Base-by-base conservation (phyloP, 2,888 invertebrate species). In the Sympetrum striolatum region DNA sequence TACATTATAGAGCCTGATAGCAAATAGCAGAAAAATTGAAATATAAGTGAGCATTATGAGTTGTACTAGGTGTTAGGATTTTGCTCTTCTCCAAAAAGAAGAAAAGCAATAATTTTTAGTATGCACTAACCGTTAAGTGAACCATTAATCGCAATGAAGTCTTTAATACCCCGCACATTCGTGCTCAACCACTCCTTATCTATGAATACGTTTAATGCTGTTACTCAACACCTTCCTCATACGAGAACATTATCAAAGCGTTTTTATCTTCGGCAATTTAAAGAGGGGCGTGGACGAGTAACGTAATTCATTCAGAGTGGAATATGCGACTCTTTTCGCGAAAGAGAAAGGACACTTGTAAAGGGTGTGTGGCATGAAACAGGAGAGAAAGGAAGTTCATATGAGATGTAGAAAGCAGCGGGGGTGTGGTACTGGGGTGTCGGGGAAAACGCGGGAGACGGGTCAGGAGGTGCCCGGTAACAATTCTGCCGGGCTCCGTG, bases 401-500 rank as follows among this genome's bases (percentile, higher is more conserved):
- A 31, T 73, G 31, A 25, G 73, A 73, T 25, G 73, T 31, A 31
- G 73, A 73, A 31, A 31, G 31, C 10, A 60, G 18, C 60, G 60
- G 64, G 64, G n/a, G 64, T 64, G 64, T n/a, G 64, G 25, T 64
- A n/a, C 64, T 22, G 64, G 64, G 73, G 73, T 31, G 25, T 25
- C 25, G 73, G 4, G 73, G 10, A 60, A 60, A 18, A 60, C 53
- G 82, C 82, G 58, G 15, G 58, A 58, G 58, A 82, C 53, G 86
- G 86, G 60, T 64, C 86, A 64, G 37, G 64, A 86, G 86, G 35
- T 82, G 82, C 53, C 82, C 58, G 82, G 82, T 37, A 86, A 86
- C 86, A 86, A 58, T 82, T 82, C 82, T 35, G 82, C 82, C 82
- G 58, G n/a, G 5, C 82, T 35, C 82, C 35, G 86, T 86, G 86